A percentile compares a stretch with the other conserved stretches of the same genome.
Evolutionary conservation across 2,888 invertebrate species (phyloP).

Genomic region (Oscheius sp.): DNA sequence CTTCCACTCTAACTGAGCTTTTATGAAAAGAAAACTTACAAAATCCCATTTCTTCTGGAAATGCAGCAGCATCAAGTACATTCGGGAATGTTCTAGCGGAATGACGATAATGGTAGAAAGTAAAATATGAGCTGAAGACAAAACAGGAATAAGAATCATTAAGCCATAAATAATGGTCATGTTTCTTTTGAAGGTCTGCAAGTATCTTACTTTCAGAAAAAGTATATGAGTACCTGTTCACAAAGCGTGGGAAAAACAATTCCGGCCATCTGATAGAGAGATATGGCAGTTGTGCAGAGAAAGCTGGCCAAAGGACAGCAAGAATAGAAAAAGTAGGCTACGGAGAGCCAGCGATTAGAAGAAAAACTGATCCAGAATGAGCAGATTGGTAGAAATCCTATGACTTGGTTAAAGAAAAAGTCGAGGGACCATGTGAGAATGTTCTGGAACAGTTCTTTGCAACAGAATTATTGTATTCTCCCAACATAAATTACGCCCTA

Average conservation of each 20-base stretch:
- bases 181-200: slow-evolving; percentile 3
- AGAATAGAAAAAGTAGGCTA: slow-evolving; percentile 7
- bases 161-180: not conserved
- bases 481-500: no score
- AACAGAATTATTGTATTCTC: no score
- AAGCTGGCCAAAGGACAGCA: slow-evolving; percentile 11
- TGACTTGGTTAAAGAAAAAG: slow-evolving; percentile 6
- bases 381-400: slow-evolving; percentile 15
- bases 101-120: not conserved
- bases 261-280: slow-evolving; percentile 19
- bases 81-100: not conserved
- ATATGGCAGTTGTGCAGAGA: not conserved
- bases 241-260: slow-evolving; percentile 7
- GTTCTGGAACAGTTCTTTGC: not conserved
- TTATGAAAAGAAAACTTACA: slow-evolving; percentile 3
- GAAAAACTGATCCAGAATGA: slow-evolving; percentile 6
- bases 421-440: slow-evolving; percentile 15
- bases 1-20: not conserved
- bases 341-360: not conserved
- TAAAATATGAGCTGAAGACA: slow-evolving; percentile 4
- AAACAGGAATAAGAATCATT: slow-evolving; percentile 4
- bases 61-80: slow-evolving; percentile 7
- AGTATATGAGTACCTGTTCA: not conserved
- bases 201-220: not conserved
- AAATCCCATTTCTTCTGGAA: not conserved